A percentile compares a stretch with the other conserved stretches of the same genome.
Conservation (phyloP, 2,888 invertebrate species). For the Melieria crassipennis region DNA sequence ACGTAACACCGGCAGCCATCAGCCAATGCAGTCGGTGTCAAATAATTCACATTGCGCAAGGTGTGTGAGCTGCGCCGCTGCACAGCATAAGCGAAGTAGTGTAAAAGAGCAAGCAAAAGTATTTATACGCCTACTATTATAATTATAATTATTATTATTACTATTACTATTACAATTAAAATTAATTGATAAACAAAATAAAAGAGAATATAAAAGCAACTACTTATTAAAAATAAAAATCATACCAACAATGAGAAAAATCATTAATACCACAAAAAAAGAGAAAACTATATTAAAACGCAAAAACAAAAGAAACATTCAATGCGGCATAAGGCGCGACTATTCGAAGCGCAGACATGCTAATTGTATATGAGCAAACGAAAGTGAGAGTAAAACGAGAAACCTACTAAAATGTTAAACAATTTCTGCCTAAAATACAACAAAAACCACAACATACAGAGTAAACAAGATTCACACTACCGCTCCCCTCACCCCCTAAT, state of each 20-base stretch:
- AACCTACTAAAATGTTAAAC: no score
- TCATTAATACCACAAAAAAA: conserved; percentile 41
- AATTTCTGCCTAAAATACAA: no score
- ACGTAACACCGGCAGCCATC: neutral
- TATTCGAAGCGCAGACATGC: no score
- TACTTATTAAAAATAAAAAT: conserved; percentile 35
- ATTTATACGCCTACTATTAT: conserved; percentile 32
- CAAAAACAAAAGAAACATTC: no score
- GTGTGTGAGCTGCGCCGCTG: neutral
- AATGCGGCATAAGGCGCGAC: no score
- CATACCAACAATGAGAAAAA: conserved; percentile 41
- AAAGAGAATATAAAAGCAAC: conserved; percentile 31
- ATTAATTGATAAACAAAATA: conserved; percentile 30
- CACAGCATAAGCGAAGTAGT: neutral
- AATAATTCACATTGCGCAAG: neutral
- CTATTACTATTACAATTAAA: conserved; percentile 30
- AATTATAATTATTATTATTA: conserved; percentile 33
- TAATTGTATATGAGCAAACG: no score
- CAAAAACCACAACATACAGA: no score
- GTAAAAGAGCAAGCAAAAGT: conserved; percentile 18
- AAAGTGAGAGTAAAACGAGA: no score
- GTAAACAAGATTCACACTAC: no score
- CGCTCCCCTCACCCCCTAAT: no score
- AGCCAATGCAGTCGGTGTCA: neutral
- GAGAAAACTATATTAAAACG: neutral